These are phyloP conservation scores for Zaprionus lineosus DNA, from an alignment of 2,888 invertebrate species.

Conservation along the genomic window DNA sequence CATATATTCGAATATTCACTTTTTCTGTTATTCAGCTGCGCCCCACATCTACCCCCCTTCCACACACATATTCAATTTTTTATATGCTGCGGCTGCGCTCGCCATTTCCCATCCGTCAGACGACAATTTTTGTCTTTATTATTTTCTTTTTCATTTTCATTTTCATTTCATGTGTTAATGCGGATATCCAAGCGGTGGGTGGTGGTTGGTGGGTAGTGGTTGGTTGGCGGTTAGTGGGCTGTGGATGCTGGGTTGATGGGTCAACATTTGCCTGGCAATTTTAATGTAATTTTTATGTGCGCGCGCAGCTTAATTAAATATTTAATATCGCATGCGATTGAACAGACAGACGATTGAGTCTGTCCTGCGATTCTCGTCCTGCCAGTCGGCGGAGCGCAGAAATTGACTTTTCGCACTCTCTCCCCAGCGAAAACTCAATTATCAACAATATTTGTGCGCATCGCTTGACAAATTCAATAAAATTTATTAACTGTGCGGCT, in stretches of 20 bases:
- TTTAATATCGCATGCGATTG: constrained; percentile 50
- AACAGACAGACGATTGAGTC: constrained; percentile 13
- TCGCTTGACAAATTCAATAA: constrained; percentile 52
- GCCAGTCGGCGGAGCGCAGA: neutral
- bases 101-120: constrained; percentile 7
- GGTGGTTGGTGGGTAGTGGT: too few relatives aligned
- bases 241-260: too few relatives aligned
- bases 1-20: constrained; percentile 23
- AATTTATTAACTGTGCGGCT: constrained; percentile 16
- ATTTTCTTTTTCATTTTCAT: constrained; percentile 16
- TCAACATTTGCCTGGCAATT: constrained; percentile 47
- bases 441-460: constrained; percentile 42
- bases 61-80: constrained; percentile 65
- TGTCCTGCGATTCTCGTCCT: neutral
- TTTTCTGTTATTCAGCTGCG: constrained; percentile 20
- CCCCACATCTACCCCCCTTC: too few relatives aligned
- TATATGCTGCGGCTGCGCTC: constrained; percentile 29
- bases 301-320: constrained; percentile 73
- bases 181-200: neutral
- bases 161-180: constrained; percentile 51
- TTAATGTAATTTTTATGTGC: constrained; percentile 76
- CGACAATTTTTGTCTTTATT: neutral
- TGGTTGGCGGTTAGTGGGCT: too few relatives aligned
- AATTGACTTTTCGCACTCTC: constrained; percentile 28
- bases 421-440: constrained; percentile 51